A percentile compares a stretch with the other conserved stretches of the same genome.
Conservation (phyloP, 1,140 invertebrate species). For the Camponotus vicinus region DNA sequence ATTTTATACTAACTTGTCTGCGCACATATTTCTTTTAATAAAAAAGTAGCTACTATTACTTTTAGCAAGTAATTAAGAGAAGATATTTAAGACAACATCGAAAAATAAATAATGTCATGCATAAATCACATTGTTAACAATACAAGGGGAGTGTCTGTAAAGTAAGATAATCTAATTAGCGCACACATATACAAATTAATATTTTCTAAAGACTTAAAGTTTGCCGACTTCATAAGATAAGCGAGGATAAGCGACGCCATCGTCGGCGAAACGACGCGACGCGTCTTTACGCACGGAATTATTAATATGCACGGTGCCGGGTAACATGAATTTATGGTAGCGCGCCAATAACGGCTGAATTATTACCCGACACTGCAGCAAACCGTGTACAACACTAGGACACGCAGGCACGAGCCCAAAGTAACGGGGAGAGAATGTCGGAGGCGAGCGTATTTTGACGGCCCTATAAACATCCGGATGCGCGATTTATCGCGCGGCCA, state of each 20-base stretch:
- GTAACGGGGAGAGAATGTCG: conserved; percentile 5
- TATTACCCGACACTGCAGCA: conserved; percentile 33
- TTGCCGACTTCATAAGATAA: not conserved
- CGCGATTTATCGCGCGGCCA: conserved; percentile 43
- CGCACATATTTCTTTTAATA: not conserved
- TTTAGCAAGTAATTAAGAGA: not conserved
- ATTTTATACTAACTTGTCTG: not conserved
- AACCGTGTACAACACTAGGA: not conserved
- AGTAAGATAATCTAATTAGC: no score
- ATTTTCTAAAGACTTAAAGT: no score
- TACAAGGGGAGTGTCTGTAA: not conserved
- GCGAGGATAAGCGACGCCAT: not conserved
- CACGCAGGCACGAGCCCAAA: not conserved
- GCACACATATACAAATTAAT: no score
- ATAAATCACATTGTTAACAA: not conserved
- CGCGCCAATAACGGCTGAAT: conserved; percentile 59
- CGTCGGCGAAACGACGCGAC: not conserved
- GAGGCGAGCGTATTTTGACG: conserved; percentile 34
- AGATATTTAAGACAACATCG: not conserved
- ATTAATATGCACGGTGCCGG: conserved; percentile 37
- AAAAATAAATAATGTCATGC: not conserved
- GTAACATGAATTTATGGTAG: conserved; percentile 56
- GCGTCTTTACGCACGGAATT: conserved; percentile 47
- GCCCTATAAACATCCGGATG: conserved; percentile 43
- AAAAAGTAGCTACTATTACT: not conserved